phyloP scores from a whole-genome alignment of 2,888 invertebrate species.

The Tridacna crocea region DNA sequence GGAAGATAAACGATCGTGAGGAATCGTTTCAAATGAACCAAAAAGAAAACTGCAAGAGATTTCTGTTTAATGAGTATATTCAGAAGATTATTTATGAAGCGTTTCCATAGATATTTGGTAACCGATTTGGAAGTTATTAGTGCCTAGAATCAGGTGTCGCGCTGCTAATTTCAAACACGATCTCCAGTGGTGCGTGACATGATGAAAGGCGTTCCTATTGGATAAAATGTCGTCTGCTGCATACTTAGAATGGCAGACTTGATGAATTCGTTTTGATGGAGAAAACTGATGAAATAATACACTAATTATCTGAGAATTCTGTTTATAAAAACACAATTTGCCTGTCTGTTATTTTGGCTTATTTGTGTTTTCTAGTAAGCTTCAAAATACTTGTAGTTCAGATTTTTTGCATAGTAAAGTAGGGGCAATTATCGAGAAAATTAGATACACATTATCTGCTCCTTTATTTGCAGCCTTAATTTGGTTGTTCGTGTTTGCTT shows the following conservation, averaged over 20 bases:
- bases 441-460: not conserved
- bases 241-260: slow-evolving; percentile 41
- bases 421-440: slow-evolving; percentile 8
- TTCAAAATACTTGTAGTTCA: not conserved
- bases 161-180: slow-evolving; percentile 52
- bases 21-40: slow-evolving; percentile 60
- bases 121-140: slow-evolving; percentile 59
- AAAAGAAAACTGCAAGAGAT: slow-evolving; percentile 61
- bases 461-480: not conserved
- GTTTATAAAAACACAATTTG: slow-evolving; percentile 27
- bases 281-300: slow-evolving; percentile 25
- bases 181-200: slow-evolving; percentile 41
- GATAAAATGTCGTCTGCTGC: slow-evolving; percentile 44
- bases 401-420: slow-evolving; percentile 1
- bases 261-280: slow-evolving; percentile 22
- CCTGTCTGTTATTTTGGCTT: slow-evolving; percentile 13
- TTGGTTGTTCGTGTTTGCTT: not conserved
- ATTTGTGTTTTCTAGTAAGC: not conserved
- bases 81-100: slow-evolving; percentile 60
- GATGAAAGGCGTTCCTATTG: slow-evolving; percentile 53
- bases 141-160: slow-evolving; percentile 51
- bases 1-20: slow-evolving; percentile 56
- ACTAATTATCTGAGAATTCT: slow-evolving; percentile 27
- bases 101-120: slow-evolving; percentile 60
- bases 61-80: slow-evolving; percentile 60